A percentile compares a stretch with the other conserved stretches of the same genome.
Conservation (phyloP, 2,888 invertebrate species). For the Augochlorella aurata region DNA sequence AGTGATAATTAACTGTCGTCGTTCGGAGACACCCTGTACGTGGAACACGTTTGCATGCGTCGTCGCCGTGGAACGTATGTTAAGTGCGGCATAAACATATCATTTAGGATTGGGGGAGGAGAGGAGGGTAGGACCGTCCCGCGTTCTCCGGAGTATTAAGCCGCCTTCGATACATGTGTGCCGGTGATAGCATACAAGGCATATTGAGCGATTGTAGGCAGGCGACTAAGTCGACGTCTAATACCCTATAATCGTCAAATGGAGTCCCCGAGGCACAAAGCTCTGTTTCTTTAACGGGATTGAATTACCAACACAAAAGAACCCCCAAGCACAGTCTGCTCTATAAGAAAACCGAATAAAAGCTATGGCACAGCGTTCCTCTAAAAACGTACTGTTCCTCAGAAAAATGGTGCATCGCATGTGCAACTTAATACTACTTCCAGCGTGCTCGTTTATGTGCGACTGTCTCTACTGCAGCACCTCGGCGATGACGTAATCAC, state of each 20-base stretch:
- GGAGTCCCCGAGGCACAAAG: not conserved
- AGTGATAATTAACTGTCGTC: not conserved
- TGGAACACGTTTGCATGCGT: constrained; percentile 22
- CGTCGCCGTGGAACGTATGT: constrained; percentile 15
- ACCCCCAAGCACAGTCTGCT: not conserved
- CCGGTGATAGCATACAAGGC: constrained; percentile 32
- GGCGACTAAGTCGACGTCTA: constrained; percentile 27
- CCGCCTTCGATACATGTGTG: constrained; percentile 34
- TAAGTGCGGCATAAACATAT: constrained; percentile 53
- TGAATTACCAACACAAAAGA: not conserved
- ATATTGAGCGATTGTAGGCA: constrained; percentile 29
- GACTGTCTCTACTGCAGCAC: too few species aligned
- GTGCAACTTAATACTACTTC: too few species aligned
- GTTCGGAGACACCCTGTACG: not conserved
- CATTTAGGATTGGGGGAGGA: constrained; percentile 20
- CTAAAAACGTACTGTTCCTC: too few species aligned
- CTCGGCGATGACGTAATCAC: too few species aligned
- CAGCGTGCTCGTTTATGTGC: too few species aligned
- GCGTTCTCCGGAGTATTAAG: constrained; percentile 28
- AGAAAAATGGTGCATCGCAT: too few species aligned
- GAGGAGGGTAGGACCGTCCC: not conserved
- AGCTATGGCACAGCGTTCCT: not conserved
- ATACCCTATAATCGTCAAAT: constrained; percentile 44
- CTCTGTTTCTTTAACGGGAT: not conserved
- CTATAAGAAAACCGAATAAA: not conserved